These are phyloP conservation scores for Xylocampa areola DNA, from an alignment of 2,888 invertebrate genomes.

Conservation along the genomic window DNA sequence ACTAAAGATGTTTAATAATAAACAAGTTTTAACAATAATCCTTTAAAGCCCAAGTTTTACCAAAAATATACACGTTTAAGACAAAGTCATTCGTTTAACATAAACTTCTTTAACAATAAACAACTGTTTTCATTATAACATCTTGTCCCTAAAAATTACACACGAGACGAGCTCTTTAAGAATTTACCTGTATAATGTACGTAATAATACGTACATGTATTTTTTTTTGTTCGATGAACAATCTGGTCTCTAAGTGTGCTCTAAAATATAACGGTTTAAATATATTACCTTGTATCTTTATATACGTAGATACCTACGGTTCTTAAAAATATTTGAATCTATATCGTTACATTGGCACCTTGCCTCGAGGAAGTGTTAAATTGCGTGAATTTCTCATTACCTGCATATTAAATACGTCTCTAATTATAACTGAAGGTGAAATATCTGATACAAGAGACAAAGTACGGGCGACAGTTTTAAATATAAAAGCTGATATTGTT, in stretches of 20 bases:
- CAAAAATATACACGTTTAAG: too few species aligned
- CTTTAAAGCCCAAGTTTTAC: too few species aligned
- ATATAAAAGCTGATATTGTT: slow-evolving; percentile 19
- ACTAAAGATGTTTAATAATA: too few species aligned
- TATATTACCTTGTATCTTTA: neutral
- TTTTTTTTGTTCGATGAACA: too few species aligned
- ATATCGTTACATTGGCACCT: slow-evolving; percentile 45
- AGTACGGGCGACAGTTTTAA: slow-evolving; percentile 6
- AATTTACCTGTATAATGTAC: too few species aligned
- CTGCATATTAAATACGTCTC: slow-evolving; percentile 40
- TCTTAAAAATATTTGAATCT: slow-evolving; percentile 7
- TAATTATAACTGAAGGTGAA: slow-evolving; percentile 44
- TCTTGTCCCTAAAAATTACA: too few species aligned
- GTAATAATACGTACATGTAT: too few species aligned
- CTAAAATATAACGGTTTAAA: slow-evolving; percentile 2
- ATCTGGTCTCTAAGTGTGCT: neutral
- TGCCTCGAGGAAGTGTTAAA: slow-evolving; percentile 51
- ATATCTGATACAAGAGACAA: slow-evolving; percentile 22
- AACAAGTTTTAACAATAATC: too few species aligned
- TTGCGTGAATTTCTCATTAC: slow-evolving; percentile 45
- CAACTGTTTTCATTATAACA: too few species aligned
- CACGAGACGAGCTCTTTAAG: too few species aligned
- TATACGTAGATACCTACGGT: neutral
- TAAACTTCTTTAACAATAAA: too few species aligned
- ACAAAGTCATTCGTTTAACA: too few species aligned